Base-by-base conservation (phyloP, 1,140 invertebrate genomes). In the Potamilus streckersoni region DNA sequence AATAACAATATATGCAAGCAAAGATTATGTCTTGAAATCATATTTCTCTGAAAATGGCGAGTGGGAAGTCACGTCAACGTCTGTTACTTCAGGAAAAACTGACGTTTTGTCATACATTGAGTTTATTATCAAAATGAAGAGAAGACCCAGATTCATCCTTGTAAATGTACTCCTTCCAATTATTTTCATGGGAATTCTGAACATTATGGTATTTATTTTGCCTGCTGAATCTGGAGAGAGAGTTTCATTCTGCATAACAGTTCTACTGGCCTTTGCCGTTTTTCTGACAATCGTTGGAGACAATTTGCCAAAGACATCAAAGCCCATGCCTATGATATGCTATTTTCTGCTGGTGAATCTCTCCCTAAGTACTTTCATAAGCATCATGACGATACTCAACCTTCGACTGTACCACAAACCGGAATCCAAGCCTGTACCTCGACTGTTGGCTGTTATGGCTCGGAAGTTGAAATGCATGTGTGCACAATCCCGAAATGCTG, bases 21-120 rank as follows among this genome's bases (percentile, higher is more conserved):
- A 49, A 49, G 38, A 49, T 49, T 49, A 49, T 49, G 89, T 92
- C 17, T 91, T 92, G 76, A 82, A 91, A 19, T 84, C 81, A 14
- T 92, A 92, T 68, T 93, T 92, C 74, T 88, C 92, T 6, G 84
- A 85, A 4, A 92, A 92, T 76, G 92, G 92, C 8, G 92, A 92
- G 82, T 93, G 92, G 91, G 63, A 38, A 27, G 19, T 71, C 13
- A 60, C 19, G 15, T 65, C 72, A 23, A 73, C 74, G 0, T 56
- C 56, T n/a, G 16, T 73, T 12, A 12, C 3, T 20, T 23, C 71
- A 56, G n/a, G 17, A 2, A 38, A 38, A 27, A 17, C 19, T 13
- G 19, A 57, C 20, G 31, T 15, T 17, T 64, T 63, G 59, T 60
- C 65, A 4, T 20, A 15, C n/a, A 60, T 74, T 20, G 27, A 19